These are phyloP conservation scores for Psix sp. DNA, from an alignment of 1,140 invertebrate genomes.

Conservation along the genomic window DNA sequence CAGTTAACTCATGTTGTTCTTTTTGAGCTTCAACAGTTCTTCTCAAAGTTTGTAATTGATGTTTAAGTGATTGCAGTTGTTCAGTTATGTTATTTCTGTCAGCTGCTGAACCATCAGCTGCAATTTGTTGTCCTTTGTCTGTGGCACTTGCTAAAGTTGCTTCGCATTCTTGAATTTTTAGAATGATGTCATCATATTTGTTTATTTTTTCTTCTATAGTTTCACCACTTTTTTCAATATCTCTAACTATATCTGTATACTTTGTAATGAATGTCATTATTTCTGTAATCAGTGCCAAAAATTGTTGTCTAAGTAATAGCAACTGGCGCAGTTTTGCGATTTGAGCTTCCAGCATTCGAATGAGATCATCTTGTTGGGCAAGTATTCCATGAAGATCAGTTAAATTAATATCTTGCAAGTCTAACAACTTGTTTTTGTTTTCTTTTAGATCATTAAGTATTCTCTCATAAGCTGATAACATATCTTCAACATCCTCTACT, in stretches of 20 bases:
- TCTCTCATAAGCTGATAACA: conserved; percentile 86
- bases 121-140: conserved; percentile 94
- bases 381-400: conserved; percentile 87
- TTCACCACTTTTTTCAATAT: conserved; percentile 88
- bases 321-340: conserved; percentile 87
- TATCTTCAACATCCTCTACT: conserved; percentile 89
- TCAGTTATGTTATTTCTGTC: conserved; percentile 92
- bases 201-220: conserved; percentile 92
- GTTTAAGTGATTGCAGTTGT: conserved; percentile 90
- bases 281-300: conserved; percentile 89
- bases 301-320: conserved; percentile 89
- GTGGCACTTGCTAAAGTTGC: conserved; percentile 89
- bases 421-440: conserved; percentile 87
- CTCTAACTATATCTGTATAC: conserved; percentile 89
- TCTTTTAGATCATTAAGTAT: conserved; percentile 88
- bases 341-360: conserved; percentile 89
- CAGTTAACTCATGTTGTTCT: conserved; percentile 90
- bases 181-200: conserved; percentile 87
- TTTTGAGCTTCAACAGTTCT: conserved; percentile 89
- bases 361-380: conserved; percentile 89
- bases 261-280: conserved; percentile 91
- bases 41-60: conserved; percentile 87
- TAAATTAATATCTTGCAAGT: conserved; percentile 85
- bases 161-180: conserved; percentile 92
- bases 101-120: conserved; percentile 88